Base-by-base conservation (phyloP, 2,888 invertebrate species). In the Artemia sp. region DNA sequence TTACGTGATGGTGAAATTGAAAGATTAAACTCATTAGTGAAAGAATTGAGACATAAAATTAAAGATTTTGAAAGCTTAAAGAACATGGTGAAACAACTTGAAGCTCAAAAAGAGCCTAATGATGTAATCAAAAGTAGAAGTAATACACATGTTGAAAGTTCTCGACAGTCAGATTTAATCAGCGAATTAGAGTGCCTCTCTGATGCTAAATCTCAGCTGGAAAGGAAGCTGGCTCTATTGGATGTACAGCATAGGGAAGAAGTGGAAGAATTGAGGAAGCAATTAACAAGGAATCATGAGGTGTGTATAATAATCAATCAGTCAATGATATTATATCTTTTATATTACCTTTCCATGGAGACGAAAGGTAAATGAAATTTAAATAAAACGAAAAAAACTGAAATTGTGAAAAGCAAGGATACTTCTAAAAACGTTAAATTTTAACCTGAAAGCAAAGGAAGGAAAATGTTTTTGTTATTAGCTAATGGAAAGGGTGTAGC, bases 161-260 rank as follows among this genome's bases (percentile, higher is more conserved):
- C 14, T 58, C n/a, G 64, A 24, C n/a, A 58, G 9, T 58, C 64
- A 24, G 64, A 58, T n/a, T 24, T 58, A 19, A 19, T 58, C 8
- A 24, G 24, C 9, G 64, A 58, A 58, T 58, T 58, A 24, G 14
- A 58, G 1, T 24, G 24, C 10, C 64, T 58, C 8, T n/a, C 64
- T 19, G 64, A 58, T 24, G 64, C 64, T 24, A 58, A 58, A 58
- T n/a, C 64, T 24, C 64, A 58, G 11, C 64, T 58, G 2, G 64
- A 58, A 24, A 58, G 64, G 11, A 58, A 58, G 24, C 64, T 58
- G 64, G 64, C 64, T 58, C 64, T 58, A 8, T 24, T 58, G 8
- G 64, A 58, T 24, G 64, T 58, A 19, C 64, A 58, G 64, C 64
- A 58, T 24, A 58, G 64, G 24, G 64, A 58, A 58, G 64, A 58